Evolutionary conservation across 2,113 vertebrate species (phyloP).

Genomic region (Thunnus maccoyii): DNA sequence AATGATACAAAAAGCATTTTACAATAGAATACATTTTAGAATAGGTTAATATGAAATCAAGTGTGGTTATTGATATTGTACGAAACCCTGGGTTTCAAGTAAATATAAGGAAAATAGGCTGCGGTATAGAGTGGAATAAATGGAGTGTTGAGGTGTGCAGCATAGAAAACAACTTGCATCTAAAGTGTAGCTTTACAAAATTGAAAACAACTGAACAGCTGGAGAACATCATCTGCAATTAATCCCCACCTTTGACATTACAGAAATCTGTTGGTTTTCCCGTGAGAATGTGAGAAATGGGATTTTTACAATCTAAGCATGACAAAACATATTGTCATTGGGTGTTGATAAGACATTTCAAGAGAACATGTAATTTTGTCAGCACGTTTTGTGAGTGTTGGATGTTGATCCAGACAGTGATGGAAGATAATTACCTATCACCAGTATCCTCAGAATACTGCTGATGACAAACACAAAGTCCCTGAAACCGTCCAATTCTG

Average conservation of each 20-base stretch:
- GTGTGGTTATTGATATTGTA: background rate
- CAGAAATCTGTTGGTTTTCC: conserved; percentile 31
- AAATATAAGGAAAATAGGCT: background rate
- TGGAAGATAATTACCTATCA: conserved; percentile 73
- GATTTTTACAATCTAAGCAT: conserved; percentile 1
- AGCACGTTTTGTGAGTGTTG: background rate
- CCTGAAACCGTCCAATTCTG: conserved; percentile 78
- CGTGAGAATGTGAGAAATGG: background rate
- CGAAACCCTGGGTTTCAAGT: background rate
- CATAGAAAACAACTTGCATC: background rate
- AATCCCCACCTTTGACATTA: conserved; percentile 6
- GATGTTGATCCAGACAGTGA: conserved; percentile 2
- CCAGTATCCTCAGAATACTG: conserved; percentile 80
- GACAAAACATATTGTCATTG: background rate
- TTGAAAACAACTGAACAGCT: conserved; percentile 25
- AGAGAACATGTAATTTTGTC: conserved; percentile 7
- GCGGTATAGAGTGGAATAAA: background rate
- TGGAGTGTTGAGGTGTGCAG: background rate
- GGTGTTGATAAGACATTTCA: conserved; percentile 10
- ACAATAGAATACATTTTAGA: no score
- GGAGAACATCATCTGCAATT: conserved; percentile 23
- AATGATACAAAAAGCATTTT: background rate
- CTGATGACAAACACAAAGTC: conserved; percentile 83
- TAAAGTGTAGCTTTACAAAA: background rate
- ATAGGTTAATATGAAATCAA: background rate